A percentile compares a stretch with the other conserved stretches of the same genome.
These are phyloP conservation scores for Augochlorella aurata DNA, from an alignment of 2,888 invertebrate genomes.

Conservation along the genomic window DNA sequence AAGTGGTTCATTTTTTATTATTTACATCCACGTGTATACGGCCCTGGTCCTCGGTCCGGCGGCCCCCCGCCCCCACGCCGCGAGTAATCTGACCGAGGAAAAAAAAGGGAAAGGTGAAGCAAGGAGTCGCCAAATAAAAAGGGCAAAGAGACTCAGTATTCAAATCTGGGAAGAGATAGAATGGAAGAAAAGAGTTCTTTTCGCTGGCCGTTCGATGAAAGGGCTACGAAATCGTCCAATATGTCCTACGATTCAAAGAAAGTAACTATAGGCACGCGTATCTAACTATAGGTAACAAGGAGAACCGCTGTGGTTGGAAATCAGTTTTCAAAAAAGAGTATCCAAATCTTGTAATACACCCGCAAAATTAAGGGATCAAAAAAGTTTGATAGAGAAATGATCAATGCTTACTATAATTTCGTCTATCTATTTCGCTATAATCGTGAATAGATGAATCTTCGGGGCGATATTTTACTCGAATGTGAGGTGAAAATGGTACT, in stretches of 20 bases:
- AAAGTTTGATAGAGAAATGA: too few species aligned
- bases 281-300: too few species aligned
- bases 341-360: too few species aligned
- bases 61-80: conserved; percentile 7
- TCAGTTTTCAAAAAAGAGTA: too few species aligned
- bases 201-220: background rate
- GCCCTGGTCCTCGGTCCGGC: conserved; percentile 5
- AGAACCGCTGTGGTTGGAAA: too few species aligned
- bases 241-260: background rate
- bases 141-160: background rate
- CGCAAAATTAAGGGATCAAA: too few species aligned
- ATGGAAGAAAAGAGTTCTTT: background rate
- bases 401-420: too few species aligned
- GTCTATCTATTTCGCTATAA: too few species aligned
- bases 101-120: background rate
- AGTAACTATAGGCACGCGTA: too few species aligned
- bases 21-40: conserved; percentile 55
- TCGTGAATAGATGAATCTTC: too few species aligned
- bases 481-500: too few species aligned
- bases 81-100: conserved; percentile 18
- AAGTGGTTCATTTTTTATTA: conserved; percentile 73
- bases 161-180: background rate
- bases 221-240: background rate
- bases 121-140: conserved; percentile 8
- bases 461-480: too few species aligned